Evolutionary conservation across 1,140 invertebrate species (phyloP), one percentile per base, ranked within the genome.

Genomic region (Nymphalis io): DNA sequence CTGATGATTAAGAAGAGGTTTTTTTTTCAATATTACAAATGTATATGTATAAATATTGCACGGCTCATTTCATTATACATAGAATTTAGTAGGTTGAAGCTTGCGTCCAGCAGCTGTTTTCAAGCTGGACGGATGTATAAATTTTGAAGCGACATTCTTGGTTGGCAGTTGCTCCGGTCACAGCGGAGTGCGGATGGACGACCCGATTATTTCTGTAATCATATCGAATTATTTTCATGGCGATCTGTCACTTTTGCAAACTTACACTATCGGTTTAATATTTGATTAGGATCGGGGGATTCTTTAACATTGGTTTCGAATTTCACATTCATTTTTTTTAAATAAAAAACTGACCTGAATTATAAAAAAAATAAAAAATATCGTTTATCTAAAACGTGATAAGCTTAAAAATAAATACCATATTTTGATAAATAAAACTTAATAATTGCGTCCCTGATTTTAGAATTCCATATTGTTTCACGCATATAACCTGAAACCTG

Each of bases 111-210:
- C 75, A 72, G 70, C 74, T 73, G 77, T 48, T 70, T 33, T 60
- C 18, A 64, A 63, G 27, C 27, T 33, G 27, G 53, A 57, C 76
- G 82, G 80, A 82, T 82, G 62, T 82, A 74, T 84, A 80, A 71
- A 82, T 78, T 82, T 76, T 73, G 75, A 73, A 71, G 66, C 69
- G 74, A 71, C 73, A 84, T 82, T 83, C 81, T 84, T 82, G 83
- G 83, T 81, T 42, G 57, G 65, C 70, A 67, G 40, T 48, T 57
- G 59, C 72, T 57, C 63, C 73, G 69, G 79, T 72, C 72, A 78
- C 75, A 73, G 68, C 20, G 74, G 67, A 71, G 27, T 62, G 51
- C 63, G 70, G 74, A 80, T 74, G 67, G 58, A 76, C 67, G 75
- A 53, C 73, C 75, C 63, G 75, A 83, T 80, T 82, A 84, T 84